A percentile compares a stretch with the other conserved stretches of the same genome.
phyloP scores from a whole-genome alignment of 2,888 invertebrate genomes.

The Lordiphosa fenestrarum region DNA sequence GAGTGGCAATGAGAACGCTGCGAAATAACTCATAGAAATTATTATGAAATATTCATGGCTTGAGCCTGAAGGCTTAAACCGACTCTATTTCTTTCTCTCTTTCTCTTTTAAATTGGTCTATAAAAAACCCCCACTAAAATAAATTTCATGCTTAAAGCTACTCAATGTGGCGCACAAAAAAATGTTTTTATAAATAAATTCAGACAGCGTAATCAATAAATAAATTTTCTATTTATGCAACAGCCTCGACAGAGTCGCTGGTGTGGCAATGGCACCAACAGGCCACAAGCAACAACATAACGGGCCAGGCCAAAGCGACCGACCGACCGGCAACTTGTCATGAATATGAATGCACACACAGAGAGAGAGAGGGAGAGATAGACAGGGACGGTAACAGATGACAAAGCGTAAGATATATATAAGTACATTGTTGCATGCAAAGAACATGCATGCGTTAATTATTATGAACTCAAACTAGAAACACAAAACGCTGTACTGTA shows the following conservation, averaged over 20 bases:
- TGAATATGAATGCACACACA: constrained; percentile 52
- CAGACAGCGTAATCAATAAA: constrained; percentile 65
- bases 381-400: background rate
- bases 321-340: constrained; percentile 53
- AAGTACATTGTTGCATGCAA: constrained; percentile 31
- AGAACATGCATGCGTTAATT: constrained; percentile 31
- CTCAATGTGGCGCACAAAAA: constrained; percentile 16
- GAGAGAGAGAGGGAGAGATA: background rate
- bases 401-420: constrained; percentile 1
- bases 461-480: constrained; percentile 10
- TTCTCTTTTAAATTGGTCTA: no score
- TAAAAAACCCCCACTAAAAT: constrained; percentile 4
- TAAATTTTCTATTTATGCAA: constrained; percentile 68
- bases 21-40: background rate
- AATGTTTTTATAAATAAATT: constrained; percentile 44
- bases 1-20: background rate
- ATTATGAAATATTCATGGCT: background rate
- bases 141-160: constrained; percentile 46
- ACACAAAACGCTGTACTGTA: background rate
- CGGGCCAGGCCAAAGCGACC: constrained; percentile 42
- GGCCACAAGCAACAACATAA: constrained; percentile 50
- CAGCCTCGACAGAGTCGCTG: constrained; percentile 35
- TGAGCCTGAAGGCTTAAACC: no score
- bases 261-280: constrained; percentile 22
- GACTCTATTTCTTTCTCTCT: no score